phyloP scores from a whole-genome alignment of 2,113 vertebrate genomes.

The Cathartes aura region DNA sequence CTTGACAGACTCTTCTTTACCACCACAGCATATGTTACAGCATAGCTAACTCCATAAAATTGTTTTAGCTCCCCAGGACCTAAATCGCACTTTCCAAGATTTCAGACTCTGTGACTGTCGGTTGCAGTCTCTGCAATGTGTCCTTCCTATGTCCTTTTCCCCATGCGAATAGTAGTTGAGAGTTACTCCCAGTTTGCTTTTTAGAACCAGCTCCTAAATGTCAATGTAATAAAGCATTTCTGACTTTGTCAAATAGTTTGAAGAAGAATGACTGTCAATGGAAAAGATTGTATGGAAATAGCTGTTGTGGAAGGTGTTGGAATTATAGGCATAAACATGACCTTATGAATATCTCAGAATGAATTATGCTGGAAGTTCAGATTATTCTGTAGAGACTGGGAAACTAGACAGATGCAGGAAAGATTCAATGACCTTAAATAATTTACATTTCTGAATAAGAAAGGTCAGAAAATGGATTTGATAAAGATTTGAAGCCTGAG shows the following conservation, averaged over 20 bases:
- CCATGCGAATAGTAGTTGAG: background rate
- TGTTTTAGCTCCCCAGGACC: background rate
- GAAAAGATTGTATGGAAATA: background rate
- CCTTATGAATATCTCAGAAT: background rate
- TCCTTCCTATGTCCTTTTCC: background rate
- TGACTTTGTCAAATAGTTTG: background rate
- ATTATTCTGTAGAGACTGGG: background rate
- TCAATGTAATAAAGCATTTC: background rate
- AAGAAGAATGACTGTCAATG: background rate
- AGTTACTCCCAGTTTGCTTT: background rate
- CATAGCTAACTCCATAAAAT: background rate
- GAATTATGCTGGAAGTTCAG: background rate
- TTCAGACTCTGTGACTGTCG: background rate
- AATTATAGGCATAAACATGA: background rate
- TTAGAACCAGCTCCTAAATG: background rate
- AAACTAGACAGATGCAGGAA: background rate
- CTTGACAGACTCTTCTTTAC: background rate
- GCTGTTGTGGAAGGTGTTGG: background rate
- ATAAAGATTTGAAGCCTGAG: background rate
- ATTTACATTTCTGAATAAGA: background rate
- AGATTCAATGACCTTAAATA: background rate
- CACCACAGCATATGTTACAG: background rate
- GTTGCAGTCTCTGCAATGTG: background rate
- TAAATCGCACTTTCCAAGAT: background rate
- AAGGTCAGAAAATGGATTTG: background rate